These are phyloP conservation scores for Haemorhous mexicanus DNA, from an alignment of 2,113 vertebrate genomes.

Conservation along the genomic window DNA sequence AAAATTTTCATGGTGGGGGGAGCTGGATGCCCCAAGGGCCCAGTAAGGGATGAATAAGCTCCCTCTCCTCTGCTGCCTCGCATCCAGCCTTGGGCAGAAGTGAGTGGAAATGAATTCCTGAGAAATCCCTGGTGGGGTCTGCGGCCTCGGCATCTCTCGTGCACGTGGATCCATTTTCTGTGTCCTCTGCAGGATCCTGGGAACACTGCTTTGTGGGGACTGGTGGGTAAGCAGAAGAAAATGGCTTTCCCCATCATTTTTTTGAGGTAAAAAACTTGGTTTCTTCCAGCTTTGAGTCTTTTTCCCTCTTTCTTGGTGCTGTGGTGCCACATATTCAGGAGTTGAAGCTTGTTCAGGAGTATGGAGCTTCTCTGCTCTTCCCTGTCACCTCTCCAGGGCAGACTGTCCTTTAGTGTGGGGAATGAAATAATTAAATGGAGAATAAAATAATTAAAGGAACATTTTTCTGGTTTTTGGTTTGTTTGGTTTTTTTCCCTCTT, in stretches of 20 bases:
- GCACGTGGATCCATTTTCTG: fast-evolving
- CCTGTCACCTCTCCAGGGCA: too few relatives aligned
- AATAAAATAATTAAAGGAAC: background rate
- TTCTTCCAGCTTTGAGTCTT: background rate
- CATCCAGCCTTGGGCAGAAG: background rate
- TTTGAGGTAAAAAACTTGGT: background rate
- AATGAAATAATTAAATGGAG: background rate
- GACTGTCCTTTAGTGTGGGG: background rate
- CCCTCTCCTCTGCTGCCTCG: background rate
- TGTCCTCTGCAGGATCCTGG: background rate
- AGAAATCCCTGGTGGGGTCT: background rate
- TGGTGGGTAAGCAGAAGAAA: background rate
- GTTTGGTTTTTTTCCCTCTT: background rate
- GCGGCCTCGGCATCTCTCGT: fast-evolving
- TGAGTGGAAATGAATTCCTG: background rate
- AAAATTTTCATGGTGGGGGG: conserved; percentile 46
- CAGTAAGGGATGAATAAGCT: conserved; percentile 20
- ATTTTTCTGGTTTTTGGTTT: background rate
- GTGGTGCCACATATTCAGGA: fast-evolving
- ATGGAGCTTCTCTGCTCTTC: background rate
- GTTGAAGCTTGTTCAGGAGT: background rate
- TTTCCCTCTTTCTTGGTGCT: background rate
- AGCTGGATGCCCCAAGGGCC: conserved; percentile 12
- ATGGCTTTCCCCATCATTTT: fast-evolving
- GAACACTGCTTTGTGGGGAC: background rate